phyloP scores from a whole-genome alignment of 2,888 invertebrate genomes.

The Macaria liturata region DNA sequence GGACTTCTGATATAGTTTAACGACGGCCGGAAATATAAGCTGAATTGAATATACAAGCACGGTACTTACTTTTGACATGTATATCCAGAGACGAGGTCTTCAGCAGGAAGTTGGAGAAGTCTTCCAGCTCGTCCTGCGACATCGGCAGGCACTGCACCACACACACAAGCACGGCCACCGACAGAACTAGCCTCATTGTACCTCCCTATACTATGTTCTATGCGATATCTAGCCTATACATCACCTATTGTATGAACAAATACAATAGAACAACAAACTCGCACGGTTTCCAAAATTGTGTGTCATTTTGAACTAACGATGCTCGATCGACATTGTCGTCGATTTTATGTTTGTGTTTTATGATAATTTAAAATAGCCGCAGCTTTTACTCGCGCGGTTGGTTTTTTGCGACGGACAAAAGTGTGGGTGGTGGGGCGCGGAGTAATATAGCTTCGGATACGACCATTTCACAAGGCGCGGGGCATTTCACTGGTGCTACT shows the following conservation, averaged over 20 bases:
- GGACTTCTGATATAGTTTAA: too few relatives aligned
- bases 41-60: too few relatives aligned
- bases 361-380: constrained; percentile 30
- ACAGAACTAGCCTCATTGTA: constrained; percentile 55
- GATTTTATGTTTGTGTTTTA: constrained; percentile 40
- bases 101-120: constrained; percentile 68
- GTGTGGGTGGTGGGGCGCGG: constrained; percentile 66
- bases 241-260: constrained; percentile 25
- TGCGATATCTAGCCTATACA: constrained; percentile 40
- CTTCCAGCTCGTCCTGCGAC: constrained; percentile 65
- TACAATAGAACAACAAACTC: constrained; percentile 38
- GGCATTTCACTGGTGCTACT: constrained; percentile 62
- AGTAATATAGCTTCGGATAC: constrained; percentile 79
- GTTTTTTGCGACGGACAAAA: constrained; percentile 72
- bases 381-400: constrained; percentile 43
- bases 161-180: constrained; percentile 56
- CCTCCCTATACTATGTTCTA: constrained; percentile 30
- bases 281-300: constrained; percentile 48
- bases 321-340: constrained; percentile 45
- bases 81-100: constrained; percentile 71
- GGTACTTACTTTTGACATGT: constrained; percentile 69
- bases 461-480: constrained; percentile 80
- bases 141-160: constrained; percentile 62
- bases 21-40: too few relatives aligned
- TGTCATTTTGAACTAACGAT: constrained; percentile 63